A percentile compares a stretch with the other conserved stretches of the same genome.
Evolutionary conservation across 2,797 vertebrate genomes (phyloP).

Genomic region (Sebastes cheni): DNA sequence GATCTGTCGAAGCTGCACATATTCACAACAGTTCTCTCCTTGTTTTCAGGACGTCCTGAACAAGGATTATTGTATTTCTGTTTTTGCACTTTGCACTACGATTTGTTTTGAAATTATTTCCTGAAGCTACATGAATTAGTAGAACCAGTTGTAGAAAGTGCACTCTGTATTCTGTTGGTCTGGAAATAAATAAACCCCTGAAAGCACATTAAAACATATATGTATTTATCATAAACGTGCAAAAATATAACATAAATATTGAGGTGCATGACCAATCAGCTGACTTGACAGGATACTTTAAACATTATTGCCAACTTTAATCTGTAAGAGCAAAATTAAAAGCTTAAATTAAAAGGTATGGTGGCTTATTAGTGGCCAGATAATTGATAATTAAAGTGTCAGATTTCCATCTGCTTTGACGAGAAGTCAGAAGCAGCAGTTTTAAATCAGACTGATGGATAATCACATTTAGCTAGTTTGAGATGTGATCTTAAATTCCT

Average conservation of each 20-base stretch:
- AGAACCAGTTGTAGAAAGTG: background rate
- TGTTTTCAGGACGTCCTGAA: slow-evolving; percentile 33
- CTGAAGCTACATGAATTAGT: background rate
- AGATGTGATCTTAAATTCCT: background rate
- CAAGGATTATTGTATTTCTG: slow-evolving; percentile 19
- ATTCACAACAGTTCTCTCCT: slow-evolving; percentile 26
- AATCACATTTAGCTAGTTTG: background rate
- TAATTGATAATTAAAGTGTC: background rate
- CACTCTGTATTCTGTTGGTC: background rate
- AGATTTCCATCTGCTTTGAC: background rate
- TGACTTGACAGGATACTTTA: background rate
- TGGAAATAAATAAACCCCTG: background rate
- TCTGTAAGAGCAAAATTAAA: background rate
- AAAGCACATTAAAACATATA: background rate
- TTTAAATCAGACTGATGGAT: background rate
- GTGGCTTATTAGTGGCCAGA: too few species aligned
- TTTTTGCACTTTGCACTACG: background rate
- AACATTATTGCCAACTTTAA: background rate
- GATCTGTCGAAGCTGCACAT: background rate
- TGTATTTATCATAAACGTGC: background rate
- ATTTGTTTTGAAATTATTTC: slow-evolving; percentile 28
- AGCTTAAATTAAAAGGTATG: background rate
- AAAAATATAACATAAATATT: background rate
- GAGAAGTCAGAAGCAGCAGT: background rate
- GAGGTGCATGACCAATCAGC: background rate